phyloP scores from a whole-genome alignment of 2,797 vertebrate genomes.

The Oreortyx pictus region DNA sequence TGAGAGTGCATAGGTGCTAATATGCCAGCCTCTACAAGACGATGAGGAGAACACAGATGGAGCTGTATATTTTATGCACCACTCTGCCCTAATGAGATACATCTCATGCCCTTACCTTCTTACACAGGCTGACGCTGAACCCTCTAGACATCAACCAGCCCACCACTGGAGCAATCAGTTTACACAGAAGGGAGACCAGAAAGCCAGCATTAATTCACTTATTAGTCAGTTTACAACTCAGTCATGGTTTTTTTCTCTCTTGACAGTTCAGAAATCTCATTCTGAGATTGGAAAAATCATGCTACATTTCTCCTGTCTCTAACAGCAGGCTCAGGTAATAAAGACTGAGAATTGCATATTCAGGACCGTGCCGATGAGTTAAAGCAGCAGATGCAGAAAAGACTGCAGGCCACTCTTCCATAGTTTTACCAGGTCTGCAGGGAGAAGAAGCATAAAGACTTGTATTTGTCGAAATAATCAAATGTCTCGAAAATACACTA shows the following conservation, averaged over 20 bases:
- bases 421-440: conserved; percentile 22
- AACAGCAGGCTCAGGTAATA: conserved; percentile 34
- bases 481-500: conserved; percentile 12
- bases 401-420: not conserved
- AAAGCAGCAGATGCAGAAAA: conserved; percentile 11
- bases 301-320: conserved; percentile 10
- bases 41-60: not conserved
- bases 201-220: not conserved
- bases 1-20: rapidly evolving
- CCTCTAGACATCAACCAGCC: not conserved
- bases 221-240: conserved; percentile 2
- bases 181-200: not conserved
- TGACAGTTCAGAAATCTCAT: conserved; percentile 18
- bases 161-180: not conserved
- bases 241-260: not conserved
- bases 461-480: conserved; percentile 56
- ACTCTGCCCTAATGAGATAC: not conserved
- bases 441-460: conserved; percentile 30
- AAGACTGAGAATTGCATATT: conserved; percentile 29
- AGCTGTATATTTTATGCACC: not conserved
- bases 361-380: not conserved
- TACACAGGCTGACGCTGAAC: not conserved
- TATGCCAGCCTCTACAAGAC: not conserved
- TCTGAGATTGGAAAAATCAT: not conserved
- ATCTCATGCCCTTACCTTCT: not conserved